Conservation (phyloP, 1,140 invertebrate species). For the Penaeus japonicus region DNA sequence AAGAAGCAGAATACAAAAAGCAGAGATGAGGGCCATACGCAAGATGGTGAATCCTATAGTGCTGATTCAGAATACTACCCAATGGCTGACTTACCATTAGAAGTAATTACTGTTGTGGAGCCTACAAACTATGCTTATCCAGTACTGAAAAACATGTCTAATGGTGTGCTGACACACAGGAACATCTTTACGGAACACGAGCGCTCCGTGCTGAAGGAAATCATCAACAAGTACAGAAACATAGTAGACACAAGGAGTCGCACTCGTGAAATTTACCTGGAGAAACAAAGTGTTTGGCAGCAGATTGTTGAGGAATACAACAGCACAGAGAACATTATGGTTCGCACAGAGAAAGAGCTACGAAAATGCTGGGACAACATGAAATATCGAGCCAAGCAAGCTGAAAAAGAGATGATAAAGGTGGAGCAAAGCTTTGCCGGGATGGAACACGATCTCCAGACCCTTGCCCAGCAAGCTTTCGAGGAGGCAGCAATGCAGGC, state of each 20-base stretch:
- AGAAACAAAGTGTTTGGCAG: slow-evolving; percentile 59
- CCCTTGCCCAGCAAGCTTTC: background rate
- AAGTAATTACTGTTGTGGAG: slow-evolving; percentile 58
- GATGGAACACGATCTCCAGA: slow-evolving; percentile 1
- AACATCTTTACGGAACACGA: slow-evolving; percentile 58
- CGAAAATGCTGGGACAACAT: slow-evolving; percentile 59
- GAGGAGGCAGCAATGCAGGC: slow-evolving; percentile 7
- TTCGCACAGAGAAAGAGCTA: slow-evolving; percentile 57
- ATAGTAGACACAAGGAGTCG: slow-evolving; percentile 58
- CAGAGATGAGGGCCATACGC: background rate
- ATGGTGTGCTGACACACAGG: slow-evolving; percentile 58
- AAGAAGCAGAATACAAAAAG: too few relatives aligned
- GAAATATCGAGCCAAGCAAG: slow-evolving; percentile 58
- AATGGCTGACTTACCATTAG: slow-evolving; percentile 46
- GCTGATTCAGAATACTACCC: slow-evolving; percentile 10
- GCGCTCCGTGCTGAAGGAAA: slow-evolving; percentile 51
- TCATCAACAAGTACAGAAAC: slow-evolving; percentile 57
- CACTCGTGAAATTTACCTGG: slow-evolving; percentile 56
- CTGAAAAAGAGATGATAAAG: slow-evolving; percentile 57
- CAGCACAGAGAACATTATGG: slow-evolving; percentile 55
- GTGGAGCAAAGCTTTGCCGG: background rate
- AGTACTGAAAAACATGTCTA: slow-evolving; percentile 56
- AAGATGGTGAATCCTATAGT: slow-evolving; percentile 11
- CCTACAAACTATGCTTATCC: slow-evolving; percentile 55
- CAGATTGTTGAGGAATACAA: slow-evolving; percentile 59